Conservation (phyloP, 2,113 vertebrate species). For the Phaetusa simplex region DNA sequence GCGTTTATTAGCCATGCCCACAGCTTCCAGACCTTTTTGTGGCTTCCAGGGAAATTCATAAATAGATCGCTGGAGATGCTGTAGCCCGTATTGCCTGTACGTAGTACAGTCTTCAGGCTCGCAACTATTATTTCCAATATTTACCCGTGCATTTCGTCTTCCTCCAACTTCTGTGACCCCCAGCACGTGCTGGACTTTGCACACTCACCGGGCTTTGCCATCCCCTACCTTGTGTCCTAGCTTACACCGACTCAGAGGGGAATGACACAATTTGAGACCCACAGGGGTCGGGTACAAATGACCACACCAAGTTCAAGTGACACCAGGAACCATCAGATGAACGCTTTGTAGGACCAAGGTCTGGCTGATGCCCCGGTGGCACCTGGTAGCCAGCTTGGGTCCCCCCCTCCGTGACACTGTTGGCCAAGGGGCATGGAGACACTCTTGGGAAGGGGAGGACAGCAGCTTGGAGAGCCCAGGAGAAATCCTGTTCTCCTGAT, state of each 20-base stretch:
- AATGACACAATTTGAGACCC: not conserved
- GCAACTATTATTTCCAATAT: not conserved
- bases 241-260: accelerated
- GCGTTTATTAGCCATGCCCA: constrained; percentile 11
- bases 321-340: not conserved
- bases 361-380: no score
- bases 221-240: not conserved
- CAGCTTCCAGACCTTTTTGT: constrained; percentile 47
- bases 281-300: not conserved
- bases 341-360: not conserved
- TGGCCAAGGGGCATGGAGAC: not conserved
- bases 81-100: not conserved
- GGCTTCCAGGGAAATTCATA: constrained; percentile 16
- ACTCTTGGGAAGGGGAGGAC: not conserved
- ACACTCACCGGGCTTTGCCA: not conserved
- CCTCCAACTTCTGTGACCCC: not conserved
- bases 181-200: accelerated
- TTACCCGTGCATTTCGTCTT: accelerated
- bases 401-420: accelerated
- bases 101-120: not conserved
- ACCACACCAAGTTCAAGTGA: not conserved
- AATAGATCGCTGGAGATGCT: not conserved
- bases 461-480: not conserved
- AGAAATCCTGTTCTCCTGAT: not conserved
- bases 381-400: accelerated